Base-by-base conservation (phyloP, 1,140 invertebrate species). In the Wasmannia auropunctata region DNA sequence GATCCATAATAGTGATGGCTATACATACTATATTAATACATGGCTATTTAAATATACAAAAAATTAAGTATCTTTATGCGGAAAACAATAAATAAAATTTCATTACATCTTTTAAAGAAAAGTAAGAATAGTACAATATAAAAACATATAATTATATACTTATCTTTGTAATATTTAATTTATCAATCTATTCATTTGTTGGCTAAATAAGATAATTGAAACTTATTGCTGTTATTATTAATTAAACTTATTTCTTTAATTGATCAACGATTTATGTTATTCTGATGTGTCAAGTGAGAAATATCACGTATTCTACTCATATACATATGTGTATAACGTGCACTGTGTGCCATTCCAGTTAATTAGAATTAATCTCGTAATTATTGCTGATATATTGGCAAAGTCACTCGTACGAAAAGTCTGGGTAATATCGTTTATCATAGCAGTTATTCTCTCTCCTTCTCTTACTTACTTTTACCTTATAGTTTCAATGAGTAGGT, bases 291-390 rank as follows among this genome's bases (percentile, higher is more conserved):
- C 16, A 56, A 56, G 58, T n/a, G 56, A 67, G 34, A 46, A 67
- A 16, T 2, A 43, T 72, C 65, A 14, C 34, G 25, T 37, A n/a
- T 10, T 58, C 40, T 7, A 19, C 28, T 46, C 40, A 46, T 56
- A 74, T 46, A n/a, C n/a, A 43, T 11, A 7, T 7, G 14, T 11
- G 3, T 40, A 40, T 54, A 25, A 49, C 14, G 43, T 4, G 22
- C 49, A 65, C 31, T 46, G n/a, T 25, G 3, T 19, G 28, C 54
- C 51, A 54, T 67, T 40, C 58, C 31, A 54, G 75, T 85, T 90
- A 90, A 90, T 90, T 89, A 87, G 74, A 54, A 90, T 89, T 90
- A 90, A 89, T 87, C 70, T 63, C 69, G 40, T 51, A 54, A n/a
- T 70, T 74, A 77, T 80, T 80, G 72, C 75, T 81, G 79, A 87